Evolutionary conservation across 1,140 invertebrate genomes (phyloP).

Genomic region (Aphidius gifuensis): DNA sequence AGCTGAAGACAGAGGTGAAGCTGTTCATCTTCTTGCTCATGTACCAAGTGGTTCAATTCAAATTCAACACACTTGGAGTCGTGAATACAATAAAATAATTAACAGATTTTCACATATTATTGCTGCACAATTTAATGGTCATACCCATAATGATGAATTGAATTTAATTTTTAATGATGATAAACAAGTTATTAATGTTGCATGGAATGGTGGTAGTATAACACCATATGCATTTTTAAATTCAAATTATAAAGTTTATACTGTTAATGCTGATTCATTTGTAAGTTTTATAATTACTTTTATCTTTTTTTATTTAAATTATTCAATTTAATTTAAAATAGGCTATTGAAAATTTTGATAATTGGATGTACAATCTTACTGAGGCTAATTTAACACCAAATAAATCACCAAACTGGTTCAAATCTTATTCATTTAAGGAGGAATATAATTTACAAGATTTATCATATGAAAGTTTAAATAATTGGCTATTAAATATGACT

Average conservation of each 20-base stretch:
- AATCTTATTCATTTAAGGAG: constrained; percentile 67
- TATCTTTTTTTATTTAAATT: constrained; percentile 6
- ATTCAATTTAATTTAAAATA: constrained; percentile 35
- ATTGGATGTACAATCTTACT: constrained; percentile 75
- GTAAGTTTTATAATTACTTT: constrained; percentile 52
- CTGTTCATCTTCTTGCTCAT: constrained; percentile 81
- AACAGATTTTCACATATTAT: constrained; percentile 67
- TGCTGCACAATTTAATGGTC: constrained; percentile 76
- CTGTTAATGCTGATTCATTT: constrained; percentile 60
- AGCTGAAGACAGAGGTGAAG: constrained; percentile 69
- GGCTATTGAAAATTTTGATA: constrained; percentile 67
- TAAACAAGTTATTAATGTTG: constrained; percentile 60
- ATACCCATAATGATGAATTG: constrained; percentile 75
- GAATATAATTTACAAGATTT: constrained; percentile 58
- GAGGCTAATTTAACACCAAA: constrained; percentile 65
- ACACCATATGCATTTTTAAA: constrained; percentile 68
- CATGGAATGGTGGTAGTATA: constrained; percentile 75
- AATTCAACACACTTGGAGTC: constrained; percentile 66
- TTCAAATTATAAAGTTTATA: constrained; percentile 77
- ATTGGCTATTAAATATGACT: constrained; percentile 40
- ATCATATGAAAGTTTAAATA: constrained; percentile 40
- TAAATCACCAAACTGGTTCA: constrained; percentile 61
- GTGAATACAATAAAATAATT: constrained; percentile 62
- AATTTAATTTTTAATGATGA: constrained; percentile 62
- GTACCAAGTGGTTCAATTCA: constrained; percentile 71